Evolutionary conservation across 2,888 invertebrate species (phyloP).

Genomic region (Diarsia mendica): DNA sequence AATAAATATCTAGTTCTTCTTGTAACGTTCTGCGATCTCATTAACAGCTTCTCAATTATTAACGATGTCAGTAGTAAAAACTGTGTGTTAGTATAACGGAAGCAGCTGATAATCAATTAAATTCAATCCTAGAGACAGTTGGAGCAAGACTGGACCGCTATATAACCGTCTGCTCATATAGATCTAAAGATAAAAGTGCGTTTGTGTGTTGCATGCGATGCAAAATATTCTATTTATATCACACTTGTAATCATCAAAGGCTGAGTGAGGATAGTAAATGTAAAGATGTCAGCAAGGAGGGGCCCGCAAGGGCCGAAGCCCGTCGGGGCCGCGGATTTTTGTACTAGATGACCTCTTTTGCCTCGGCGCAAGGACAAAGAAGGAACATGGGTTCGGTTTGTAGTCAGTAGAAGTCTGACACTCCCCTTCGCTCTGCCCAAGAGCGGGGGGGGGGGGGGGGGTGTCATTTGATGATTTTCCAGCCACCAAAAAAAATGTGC

Average conservation of each 20-base stretch:
- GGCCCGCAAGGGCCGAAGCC: no score
- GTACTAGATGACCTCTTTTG: no score
- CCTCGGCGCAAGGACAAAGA: no score
- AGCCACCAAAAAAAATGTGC: no score
- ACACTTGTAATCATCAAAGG: neutral
- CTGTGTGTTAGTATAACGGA: slow-evolving; percentile 47
- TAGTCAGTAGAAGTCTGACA: no score
- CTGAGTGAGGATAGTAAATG: neutral
- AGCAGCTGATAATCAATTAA: slow-evolving; percentile 56
- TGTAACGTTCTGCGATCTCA: neutral
- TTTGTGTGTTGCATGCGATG: slow-evolving; percentile 30
- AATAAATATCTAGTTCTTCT: neutral
- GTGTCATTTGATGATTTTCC: no score
- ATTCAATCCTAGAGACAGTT: slow-evolving; percentile 61
- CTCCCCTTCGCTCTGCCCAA: no score
- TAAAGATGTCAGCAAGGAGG: no score
- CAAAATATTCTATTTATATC: neutral
- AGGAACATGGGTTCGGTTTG: no score
- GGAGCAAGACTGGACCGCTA: slow-evolving; percentile 68
- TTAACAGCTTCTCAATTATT: slow-evolving; percentile 42
- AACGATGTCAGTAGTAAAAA: slow-evolving; percentile 53
- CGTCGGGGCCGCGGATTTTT: no score
- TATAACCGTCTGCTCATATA: slow-evolving; percentile 56
- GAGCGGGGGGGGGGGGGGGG: no score
- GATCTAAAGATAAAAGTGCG: slow-evolving; percentile 23